Evolutionary conservation across 2,888 invertebrate species (phyloP), one percentile per base, ranked within the genome.

Genomic region (Netelia melanura): DNA sequence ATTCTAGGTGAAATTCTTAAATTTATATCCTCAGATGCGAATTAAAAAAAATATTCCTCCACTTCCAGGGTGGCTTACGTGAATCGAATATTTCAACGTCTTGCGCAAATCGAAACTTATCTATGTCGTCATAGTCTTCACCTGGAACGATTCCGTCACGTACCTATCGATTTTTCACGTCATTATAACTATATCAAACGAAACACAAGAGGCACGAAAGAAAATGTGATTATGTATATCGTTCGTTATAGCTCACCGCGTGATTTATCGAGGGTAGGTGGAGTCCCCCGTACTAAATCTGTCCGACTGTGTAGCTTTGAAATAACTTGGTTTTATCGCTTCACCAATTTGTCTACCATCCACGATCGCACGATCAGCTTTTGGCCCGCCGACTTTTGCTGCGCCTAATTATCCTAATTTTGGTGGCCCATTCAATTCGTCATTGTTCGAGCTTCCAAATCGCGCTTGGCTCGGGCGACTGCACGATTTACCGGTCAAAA

Each of bases 181-280:
- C 86, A 86, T 87, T 85, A 56, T 71, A 62, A 10, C 11, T 56
- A 43, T 79, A 86, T 54, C 65, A 43, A 70, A 65, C 21, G 38
- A 74, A 30, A 72, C 77, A 71, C 54, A 81, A 25, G 70, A 67
- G 81, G 61, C 62, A 82, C 65, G 48, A 58, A 79, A 74, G 52
- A 79, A 79, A 76, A 44, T 25, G 30, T 9, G 9, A 64, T 30
- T 23, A 2, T 43, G 38, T 52, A 11, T 67, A 48, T 64, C 43
- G 48, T 48, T 5, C 44, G 43, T 58, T 25, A 52, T 61, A 71
- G 76, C 38, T 58, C 75, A 38, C 25, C 25, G 67, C 83, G 79
- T 88, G 87, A 89, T 89, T 89, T 88, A 89, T 89, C 83, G 86
- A 85, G 68, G 58, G 64, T 70, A 71, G 86, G 86, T 85, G 84